Percentiles rank a stretch among this genome's conserved stretches.
Evolutionary conservation across 2,797 vertebrate genomes (phyloP).

Genomic region (Phalloptychus januarius): DNA sequence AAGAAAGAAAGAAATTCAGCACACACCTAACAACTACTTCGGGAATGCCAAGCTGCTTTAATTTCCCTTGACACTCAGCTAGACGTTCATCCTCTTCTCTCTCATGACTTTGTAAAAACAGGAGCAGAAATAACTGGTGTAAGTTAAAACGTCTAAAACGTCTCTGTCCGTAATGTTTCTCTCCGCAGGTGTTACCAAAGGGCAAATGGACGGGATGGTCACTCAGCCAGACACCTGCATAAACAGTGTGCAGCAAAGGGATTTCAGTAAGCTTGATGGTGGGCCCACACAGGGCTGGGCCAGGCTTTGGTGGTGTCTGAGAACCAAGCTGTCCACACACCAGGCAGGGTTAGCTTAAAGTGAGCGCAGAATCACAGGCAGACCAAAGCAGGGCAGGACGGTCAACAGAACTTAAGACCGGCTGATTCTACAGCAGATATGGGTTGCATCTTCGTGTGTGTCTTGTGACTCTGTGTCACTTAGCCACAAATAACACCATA

Average conservation of each 20-base stretch:
- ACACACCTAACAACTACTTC: not conserved
- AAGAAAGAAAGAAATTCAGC: not conserved
- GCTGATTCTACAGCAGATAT: conserved; percentile 11
- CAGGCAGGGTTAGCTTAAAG: conserved; percentile 26
- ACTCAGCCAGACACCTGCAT: conserved; percentile 62
- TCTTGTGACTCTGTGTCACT: conserved; percentile 25
- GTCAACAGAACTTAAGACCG: conserved; percentile 23
- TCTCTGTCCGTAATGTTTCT: conserved; percentile 9
- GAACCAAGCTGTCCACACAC: conserved; percentile 42
- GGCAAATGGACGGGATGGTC: conserved; percentile 40
- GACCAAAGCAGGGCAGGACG: conserved; percentile 10
- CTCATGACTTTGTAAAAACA: not conserved
- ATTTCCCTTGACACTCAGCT: not conserved
- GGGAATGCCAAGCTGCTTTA: not conserved
- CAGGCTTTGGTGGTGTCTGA: conserved; percentile 37
- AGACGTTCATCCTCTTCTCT: not conserved
- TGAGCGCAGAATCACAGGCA: conserved; percentile 20
- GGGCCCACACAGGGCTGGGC: conserved; percentile 39
- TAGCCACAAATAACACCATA: conserved; percentile 17
- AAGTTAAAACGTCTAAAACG: not conserved
- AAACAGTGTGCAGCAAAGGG: conserved; percentile 56
- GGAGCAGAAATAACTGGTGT: not conserved
- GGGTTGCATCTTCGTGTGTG: conserved; percentile 18
- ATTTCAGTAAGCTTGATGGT: conserved; percentile 29
- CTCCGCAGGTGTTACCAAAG: conserved; percentile 28